Conservation (phyloP, 2,888 invertebrate species). For the Spodoptera littoralis region DNA sequence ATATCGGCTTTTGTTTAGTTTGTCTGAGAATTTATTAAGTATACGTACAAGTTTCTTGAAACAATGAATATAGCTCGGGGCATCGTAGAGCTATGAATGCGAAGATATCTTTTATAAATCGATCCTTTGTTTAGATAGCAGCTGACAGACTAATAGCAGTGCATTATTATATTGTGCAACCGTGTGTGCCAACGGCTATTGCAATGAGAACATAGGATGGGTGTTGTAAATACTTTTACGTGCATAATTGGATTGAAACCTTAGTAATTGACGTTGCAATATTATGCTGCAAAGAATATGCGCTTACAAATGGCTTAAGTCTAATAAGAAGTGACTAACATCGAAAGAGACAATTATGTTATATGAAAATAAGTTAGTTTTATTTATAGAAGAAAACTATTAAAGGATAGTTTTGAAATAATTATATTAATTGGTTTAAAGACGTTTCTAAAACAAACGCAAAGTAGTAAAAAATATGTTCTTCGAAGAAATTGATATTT, state of each 20-base stretch:
- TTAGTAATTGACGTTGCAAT: slow-evolving; percentile 54
- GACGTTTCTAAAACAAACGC: too few relatives aligned
- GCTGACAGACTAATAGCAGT: slow-evolving; percentile 57
- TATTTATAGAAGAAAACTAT: too few relatives aligned
- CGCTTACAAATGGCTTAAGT: slow-evolving; percentile 16
- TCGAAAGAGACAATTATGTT: not conserved
- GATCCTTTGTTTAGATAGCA: slow-evolving; percentile 53
- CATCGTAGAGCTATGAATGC: slow-evolving; percentile 26
- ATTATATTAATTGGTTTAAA: too few relatives aligned
- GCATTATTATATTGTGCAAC: slow-evolving; percentile 58
- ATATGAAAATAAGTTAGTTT: too few relatives aligned
- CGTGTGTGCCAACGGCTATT: slow-evolving; percentile 32
- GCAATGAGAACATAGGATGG: slow-evolving; percentile 43
- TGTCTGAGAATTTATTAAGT: slow-evolving; percentile 33
- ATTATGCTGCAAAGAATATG: slow-evolving; percentile 40
- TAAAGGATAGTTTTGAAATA: too few relatives aligned
- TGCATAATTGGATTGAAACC: slow-evolving; percentile 65
- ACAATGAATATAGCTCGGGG: slow-evolving; percentile 42
- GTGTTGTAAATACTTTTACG: slow-evolving; percentile 57
- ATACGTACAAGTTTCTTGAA: slow-evolving; percentile 32
- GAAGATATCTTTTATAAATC: slow-evolving; percentile 46
- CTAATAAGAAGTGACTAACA: not conserved
- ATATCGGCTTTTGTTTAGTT: slow-evolving; percentile 30
- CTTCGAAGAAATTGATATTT: too few relatives aligned
- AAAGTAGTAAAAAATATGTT: too few relatives aligned